A percentile compares a stretch with the other conserved stretches of the same genome.
These are phyloP conservation scores for Psilopsiagon aurifrons DNA, from an alignment of 2,113 vertebrate species.

Conservation along the genomic window DNA sequence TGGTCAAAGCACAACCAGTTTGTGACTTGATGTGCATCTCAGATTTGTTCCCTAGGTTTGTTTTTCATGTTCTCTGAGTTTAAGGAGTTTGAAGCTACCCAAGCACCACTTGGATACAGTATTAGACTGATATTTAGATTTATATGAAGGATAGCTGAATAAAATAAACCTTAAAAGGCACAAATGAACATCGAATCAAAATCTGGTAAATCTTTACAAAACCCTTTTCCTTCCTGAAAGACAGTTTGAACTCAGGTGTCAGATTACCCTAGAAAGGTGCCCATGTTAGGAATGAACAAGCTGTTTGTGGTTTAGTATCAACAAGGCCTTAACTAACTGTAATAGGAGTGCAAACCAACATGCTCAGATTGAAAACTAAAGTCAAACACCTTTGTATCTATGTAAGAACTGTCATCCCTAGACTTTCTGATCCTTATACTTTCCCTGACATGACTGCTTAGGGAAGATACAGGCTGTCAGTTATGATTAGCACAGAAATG, in stretches of 20 bases:
- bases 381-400: background rate
- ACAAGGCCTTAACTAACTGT: background rate
- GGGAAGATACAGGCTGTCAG: background rate
- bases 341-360: background rate
- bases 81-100: background rate
- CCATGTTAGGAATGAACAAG: background rate
- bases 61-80: background rate
- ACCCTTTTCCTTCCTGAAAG: background rate
- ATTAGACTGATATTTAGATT: background rate
- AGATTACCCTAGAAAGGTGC: background rate
- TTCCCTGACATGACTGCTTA: background rate
- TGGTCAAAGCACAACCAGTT: background rate
- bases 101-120: background rate
- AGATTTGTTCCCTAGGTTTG: background rate
- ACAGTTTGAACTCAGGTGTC: background rate
- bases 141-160: background rate
- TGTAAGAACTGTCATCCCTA: background rate
- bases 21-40: background rate
- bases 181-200: background rate
- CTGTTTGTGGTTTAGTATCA: background rate
- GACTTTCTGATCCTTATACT: background rate
- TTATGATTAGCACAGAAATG: background rate
- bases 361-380: background rate
- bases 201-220: background rate
- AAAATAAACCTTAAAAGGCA: background rate